Base-by-base conservation (phyloP, 2,797 vertebrate species). In the Melopsittacus undulatus region DNA sequence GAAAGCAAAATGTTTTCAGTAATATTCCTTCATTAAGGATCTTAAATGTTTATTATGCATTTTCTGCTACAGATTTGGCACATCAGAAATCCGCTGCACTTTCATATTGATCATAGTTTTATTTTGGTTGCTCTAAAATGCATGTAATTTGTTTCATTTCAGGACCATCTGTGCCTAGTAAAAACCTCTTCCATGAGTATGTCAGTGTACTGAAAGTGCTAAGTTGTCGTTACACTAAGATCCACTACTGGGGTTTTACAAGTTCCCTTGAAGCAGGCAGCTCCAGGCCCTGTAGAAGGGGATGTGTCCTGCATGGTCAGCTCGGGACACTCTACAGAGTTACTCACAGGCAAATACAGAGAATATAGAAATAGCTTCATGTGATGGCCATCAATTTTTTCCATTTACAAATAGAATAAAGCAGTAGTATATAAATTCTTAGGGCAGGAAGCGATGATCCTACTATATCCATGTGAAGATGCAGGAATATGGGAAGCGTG, bases 41-140 rank as follows among this genome's bases (percentile, higher is more conserved):
- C 9, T 14, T 27, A 36, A 0, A 1, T 76, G 13, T 82, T 75
- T 17, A 10, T 76, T 62, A 9, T 5, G 1, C 19, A 13, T 34
- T 62, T 36, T 3, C 6, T 22, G 45, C 48, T 54, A 13, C 13
- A 67, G 20, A n/a, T 21, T 18, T 27, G 61, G 12, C 0, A 1
- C 21, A 20, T 42, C 45, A 63, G 38, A 69, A 62, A 56, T 38
- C 42, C 20, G 26, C 5, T 11, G 29, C 32, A n/a, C 13, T 59
- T 56, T 40, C 16, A 57, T 46, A 42, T 32, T 3, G 27, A 43
- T 64, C 27, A 5, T 32, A 10, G 11, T 67, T 87, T 80, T 27
- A 42, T 61, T 80, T 61, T 36, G 30, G 9, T 54, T n/a, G 38
- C 17, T 1, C 1, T 77, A 56, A 84, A 88, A 57, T 18, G 7